phyloP scores from a whole-genome alignment of 2,113 vertebrate species.

The Himantopus leucocephalus region DNA sequence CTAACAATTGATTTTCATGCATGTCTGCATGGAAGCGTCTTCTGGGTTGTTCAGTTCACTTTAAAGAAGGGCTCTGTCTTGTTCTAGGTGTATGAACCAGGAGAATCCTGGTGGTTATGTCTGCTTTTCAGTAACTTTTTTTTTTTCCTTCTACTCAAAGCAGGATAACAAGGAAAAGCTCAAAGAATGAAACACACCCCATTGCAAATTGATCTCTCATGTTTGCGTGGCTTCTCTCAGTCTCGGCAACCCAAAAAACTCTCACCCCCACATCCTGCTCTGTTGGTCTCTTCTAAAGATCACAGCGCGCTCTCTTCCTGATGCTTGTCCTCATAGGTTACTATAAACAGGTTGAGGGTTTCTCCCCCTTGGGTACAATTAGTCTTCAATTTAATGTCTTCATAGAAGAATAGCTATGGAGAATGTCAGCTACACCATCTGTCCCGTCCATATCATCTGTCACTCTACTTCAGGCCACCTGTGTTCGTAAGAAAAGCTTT shows the following conservation, averaged over 20 bases:
- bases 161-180: not conserved
- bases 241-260: not conserved
- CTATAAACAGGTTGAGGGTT: not conserved
- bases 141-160: not conserved
- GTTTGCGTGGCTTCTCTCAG: not conserved
- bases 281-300: not conserved
- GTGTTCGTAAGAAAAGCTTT: slow-evolving; percentile 8
- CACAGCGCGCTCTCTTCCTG: not conserved
- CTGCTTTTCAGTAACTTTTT: not conserved
- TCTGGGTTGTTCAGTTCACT: not conserved
- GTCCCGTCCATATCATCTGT: slow-evolving; percentile 21
- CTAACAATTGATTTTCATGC: not conserved
- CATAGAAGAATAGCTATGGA: not conserved
- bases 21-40: not conserved
- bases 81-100: not conserved
- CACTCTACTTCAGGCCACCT: slow-evolving; percentile 34
- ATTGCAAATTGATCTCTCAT: fast-evolving
- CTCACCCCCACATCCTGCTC: not conserved
- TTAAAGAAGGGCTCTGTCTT: not conserved
- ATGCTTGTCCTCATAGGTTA: not conserved
- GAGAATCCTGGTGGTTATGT: not conserved
- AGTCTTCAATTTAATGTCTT: slow-evolving; percentile 13
- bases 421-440: slow-evolving; percentile 48
- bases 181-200: not conserved
- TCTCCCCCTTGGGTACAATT: not conserved